Percentiles rank a stretch among this genome's conserved stretches.
Evolutionary conservation across 1,140 invertebrate genomes (phyloP).

Genomic region (Cotesia typhae): DNA sequence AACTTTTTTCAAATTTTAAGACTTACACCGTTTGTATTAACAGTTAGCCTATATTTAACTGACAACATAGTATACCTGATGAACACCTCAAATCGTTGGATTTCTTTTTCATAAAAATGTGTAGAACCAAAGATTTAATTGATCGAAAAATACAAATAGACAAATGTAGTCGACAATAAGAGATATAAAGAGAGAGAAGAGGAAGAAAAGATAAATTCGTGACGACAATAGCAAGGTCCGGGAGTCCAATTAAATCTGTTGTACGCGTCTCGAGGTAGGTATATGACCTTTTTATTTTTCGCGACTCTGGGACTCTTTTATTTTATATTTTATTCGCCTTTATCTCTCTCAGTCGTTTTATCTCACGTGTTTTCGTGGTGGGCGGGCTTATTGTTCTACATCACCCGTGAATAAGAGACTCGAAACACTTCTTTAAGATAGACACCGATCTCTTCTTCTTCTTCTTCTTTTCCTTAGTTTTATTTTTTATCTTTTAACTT

Average conservation of each 20-base stretch:
- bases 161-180: too few species aligned
- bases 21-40: too few species aligned
- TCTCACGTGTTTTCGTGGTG: slow-evolving; percentile 16
- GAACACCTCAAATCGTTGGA: too few species aligned
- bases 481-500: too few species aligned
- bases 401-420: slow-evolving; percentile 3
- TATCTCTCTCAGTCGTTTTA: slow-evolving; percentile 8
- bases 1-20: too few species aligned
- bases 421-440: background rate
- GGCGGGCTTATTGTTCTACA: slow-evolving; percentile 24
- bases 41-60: too few species aligned
- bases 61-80: too few species aligned
- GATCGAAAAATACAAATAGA: too few species aligned
- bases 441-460: background rate
- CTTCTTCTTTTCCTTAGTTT: too few species aligned
- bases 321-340: slow-evolving; percentile 4
- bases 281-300: background rate
- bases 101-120: too few species aligned
- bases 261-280: background rate
- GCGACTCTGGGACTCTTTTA: slow-evolving; percentile 9
- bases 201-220: background rate
- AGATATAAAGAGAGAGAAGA: too few species aligned
- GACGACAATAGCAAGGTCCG: slow-evolving; percentile 20
- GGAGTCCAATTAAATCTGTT: slow-evolving; percentile 24
- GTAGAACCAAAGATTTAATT: too few species aligned